Base-by-base conservation (phyloP, 1,140 invertebrate species). In the Andrena cerasifolii region DNA sequence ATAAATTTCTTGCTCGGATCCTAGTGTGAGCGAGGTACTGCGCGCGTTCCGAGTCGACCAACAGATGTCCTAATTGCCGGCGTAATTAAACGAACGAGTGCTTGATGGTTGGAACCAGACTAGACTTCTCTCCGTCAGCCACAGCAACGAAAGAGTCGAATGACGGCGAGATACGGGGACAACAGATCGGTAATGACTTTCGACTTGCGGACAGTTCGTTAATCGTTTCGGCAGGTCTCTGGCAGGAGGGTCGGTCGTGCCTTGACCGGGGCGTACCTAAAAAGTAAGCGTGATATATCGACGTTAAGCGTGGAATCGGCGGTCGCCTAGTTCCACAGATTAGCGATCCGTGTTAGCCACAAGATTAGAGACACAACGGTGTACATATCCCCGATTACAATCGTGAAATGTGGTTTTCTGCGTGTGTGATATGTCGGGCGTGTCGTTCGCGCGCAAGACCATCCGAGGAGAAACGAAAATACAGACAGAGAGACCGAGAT, bases 311-410 rank as follows among this genome's bases (percentile, higher is more conserved):
- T 71, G 77, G 82, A 83, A 62, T 56, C 75, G 68, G 82, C 75
- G n/a, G 47, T 54, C 63, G 80, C 72, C 80, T 58, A 45, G 61
- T 70, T 78, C 70, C 80, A 83, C 82, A 76, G 65, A 82, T 83
- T 83, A 83, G 80, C 80, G n/a, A 83, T 83, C 80, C 82, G 82
- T 83, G 82, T 83, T 83, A 83, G 80, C 82, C 80, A 83, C 82
- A 76, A 68, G 59, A 83, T 80, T 45, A 65, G n/a, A 56, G 73
- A 67, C 61, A 74, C 72, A 65, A 74, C 49, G 72, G 58, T 74
- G 67, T 81, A 78, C 79, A 78, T 81, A 82, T 72, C 59, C 78
- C 74, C 74, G 79, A 71, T 47, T 71, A 63, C 66, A 56, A 73
- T 56, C 63, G 51, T 56, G 63, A 62, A n/a, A 73, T 82, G 79